Base-by-base conservation (phyloP, 2,888 invertebrate species). In the Heteropelma amictum region DNA sequence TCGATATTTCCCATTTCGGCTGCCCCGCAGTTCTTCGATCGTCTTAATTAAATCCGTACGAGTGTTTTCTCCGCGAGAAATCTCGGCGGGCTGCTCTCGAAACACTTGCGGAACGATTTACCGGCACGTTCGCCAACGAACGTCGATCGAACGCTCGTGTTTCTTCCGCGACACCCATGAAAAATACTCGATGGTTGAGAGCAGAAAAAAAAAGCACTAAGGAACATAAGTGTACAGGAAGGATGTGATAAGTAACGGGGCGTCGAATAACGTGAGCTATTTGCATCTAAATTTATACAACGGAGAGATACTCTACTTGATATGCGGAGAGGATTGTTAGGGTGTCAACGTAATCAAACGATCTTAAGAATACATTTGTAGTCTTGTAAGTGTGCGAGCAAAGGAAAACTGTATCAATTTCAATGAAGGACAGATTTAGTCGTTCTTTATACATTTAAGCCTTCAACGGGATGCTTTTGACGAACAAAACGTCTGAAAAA, bases 401-500 rank as follows among this genome's bases (percentile, higher is more conserved):
- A 78, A 74, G 75, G 77, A 72, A 74, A 73, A 75, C 75, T 54
- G 63, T 77, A 38, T 68, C 72, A 65, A 72, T 73, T 47, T 33
- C 54, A 58, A 74, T 23, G 40, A 49, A 14, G 60, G 47, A 65
- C 30, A 38, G 35, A 58, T 68, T 67, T 47, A 71, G n/a, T n/a
- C n/a, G n/a, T n/a, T n/a, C n/a, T n/a, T n/a, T n/a, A n/a, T n/a
- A n/a, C n/a, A n/a, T n/a, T n/a, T n/a, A n/a, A n/a, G n/a, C n/a
- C n/a, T n/a, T n/a, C n/a, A n/a, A n/a, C n/a, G n/a, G n/a, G n/a
- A n/a, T n/a, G n/a, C n/a, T n/a, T n/a, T n/a, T n/a, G n/a, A n/a
- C n/a, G n/a, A n/a, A n/a, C n/a, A n/a, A n/a, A n/a, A n/a, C n/a
- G 12, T 35, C 10, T 28, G 21, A 21, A 35, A 53, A 12, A 64